Conservation (phyloP, 2,113 vertebrate genomes). For the Ibidorhyncha struthersii region DNA sequence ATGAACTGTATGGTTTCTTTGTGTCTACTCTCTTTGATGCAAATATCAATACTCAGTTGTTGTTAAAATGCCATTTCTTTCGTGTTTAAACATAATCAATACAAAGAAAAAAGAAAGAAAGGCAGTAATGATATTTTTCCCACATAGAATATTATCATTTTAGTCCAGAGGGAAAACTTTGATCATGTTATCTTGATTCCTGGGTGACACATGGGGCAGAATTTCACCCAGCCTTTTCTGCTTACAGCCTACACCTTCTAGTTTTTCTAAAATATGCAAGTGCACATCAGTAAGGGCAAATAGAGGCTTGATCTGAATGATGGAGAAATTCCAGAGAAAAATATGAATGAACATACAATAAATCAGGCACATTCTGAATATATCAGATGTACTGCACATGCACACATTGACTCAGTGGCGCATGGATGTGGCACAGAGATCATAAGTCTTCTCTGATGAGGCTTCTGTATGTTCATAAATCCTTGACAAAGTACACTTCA, state of each 20-base stretch:
- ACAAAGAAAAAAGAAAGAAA: background rate
- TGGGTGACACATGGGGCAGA: background rate
- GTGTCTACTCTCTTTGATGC: background rate
- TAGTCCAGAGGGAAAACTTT: background rate
- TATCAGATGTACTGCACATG: background rate
- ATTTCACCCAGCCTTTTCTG: background rate
- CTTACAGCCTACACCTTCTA: accelerated
- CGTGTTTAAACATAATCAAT: background rate
- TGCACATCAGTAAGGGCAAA: background rate
- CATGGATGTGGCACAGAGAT: background rate
- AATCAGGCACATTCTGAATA: background rate
- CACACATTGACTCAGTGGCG: background rate
- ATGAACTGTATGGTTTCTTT: background rate
- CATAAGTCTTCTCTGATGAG: conserved; percentile 19
- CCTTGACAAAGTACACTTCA: background rate
- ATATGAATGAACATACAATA: background rate
- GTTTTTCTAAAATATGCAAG: background rate
- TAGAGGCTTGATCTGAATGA: background rate
- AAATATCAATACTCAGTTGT: background rate
- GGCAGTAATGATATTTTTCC: background rate
- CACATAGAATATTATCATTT: background rate
- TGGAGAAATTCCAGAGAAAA: background rate
- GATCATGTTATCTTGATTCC: background rate
- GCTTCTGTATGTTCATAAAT: conserved; percentile 26
- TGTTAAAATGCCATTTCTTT: background rate